A percentile compares a stretch with the other conserved stretches of the same genome.
phyloP scores from a whole-genome alignment of 2,113 vertebrate species.

The Rhea americana region DNA sequence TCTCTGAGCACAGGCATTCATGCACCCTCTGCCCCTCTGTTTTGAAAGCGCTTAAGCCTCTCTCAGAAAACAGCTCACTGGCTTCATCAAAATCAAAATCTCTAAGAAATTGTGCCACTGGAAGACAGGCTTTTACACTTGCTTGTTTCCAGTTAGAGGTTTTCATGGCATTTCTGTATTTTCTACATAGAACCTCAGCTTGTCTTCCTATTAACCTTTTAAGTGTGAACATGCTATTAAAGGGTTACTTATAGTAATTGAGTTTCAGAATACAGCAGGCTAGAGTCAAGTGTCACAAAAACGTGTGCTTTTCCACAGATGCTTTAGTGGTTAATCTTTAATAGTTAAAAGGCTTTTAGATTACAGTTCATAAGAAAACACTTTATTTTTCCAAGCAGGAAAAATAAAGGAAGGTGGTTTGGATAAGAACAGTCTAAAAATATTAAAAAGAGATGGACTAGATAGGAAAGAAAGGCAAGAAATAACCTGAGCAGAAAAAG shows the following conservation, averaged over 20 bases:
- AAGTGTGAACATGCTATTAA: background rate
- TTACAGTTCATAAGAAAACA: background rate
- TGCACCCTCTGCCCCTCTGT: background rate
- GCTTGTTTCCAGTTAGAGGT: background rate
- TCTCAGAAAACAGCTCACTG: background rate
- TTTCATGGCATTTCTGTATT: background rate
- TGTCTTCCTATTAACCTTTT: background rate
- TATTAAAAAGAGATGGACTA: background rate
- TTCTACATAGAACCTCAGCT: background rate
- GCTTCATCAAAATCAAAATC: background rate
- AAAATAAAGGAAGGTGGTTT: background rate
- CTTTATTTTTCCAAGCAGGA: background rate
- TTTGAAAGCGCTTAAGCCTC: background rate
- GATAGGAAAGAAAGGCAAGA: background rate
- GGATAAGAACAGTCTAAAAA: background rate
- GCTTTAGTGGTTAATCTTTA: slow-evolving; percentile 47
- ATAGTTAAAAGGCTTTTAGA: slow-evolving; percentile 8
- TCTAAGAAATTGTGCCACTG: background rate
- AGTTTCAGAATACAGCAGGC: background rate
- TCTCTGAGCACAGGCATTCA: rapidly evolving
- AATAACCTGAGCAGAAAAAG: background rate
- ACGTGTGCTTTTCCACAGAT: background rate
- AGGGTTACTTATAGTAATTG: background rate
- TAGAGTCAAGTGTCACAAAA: background rate
- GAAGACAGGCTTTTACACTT: background rate